Evolutionary conservation across 1,140 invertebrate genomes (phyloP).

Genomic region (Tyrophagus putrescentiae): DNA sequence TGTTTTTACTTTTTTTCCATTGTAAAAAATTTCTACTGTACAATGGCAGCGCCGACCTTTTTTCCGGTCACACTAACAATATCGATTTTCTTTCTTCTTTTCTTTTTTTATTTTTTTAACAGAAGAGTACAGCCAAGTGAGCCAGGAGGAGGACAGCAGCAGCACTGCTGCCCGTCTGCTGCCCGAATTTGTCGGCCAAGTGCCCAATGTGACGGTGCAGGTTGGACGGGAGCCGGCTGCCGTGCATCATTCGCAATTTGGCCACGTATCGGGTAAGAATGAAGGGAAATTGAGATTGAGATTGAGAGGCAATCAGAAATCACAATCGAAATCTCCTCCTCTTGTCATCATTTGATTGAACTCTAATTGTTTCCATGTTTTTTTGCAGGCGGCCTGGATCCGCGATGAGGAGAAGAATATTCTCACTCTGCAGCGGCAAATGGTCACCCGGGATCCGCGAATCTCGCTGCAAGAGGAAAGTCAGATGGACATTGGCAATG

Average conservation of each 20-base stretch:
- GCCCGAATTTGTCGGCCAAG: slow-evolving; percentile 63
- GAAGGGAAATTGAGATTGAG: slow-evolving; percentile 5
- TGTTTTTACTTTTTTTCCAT: too few relatives aligned
- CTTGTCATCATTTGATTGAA: not conserved
- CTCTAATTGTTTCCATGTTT: not conserved
- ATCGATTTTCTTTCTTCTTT: too few relatives aligned
- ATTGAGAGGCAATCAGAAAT: too few relatives aligned
- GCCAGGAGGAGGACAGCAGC: slow-evolving; percentile 23
- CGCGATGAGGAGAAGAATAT: slow-evolving; percentile 85
- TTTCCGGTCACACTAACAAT: too few relatives aligned
- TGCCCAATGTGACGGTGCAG: slow-evolving; percentile 73
- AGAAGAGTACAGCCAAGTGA: not conserved
- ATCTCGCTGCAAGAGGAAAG: slow-evolving; percentile 51
- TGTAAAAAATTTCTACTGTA: too few relatives aligned
- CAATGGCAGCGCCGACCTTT: too few relatives aligned
- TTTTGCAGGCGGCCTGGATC: slow-evolving; percentile 54
- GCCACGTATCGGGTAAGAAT: slow-evolving; percentile 65
- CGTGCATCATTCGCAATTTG: slow-evolving; percentile 72
- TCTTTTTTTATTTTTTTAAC: not conserved
- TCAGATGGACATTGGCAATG: slow-evolving; percentile 53
- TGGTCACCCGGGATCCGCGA: slow-evolving; percentile 76
- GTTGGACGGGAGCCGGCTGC: slow-evolving; percentile 64
- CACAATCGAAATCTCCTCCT: not conserved
- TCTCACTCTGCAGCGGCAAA: slow-evolving; percentile 71
- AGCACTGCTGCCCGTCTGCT: too few relatives aligned